Evolutionary conservation across 2,113 vertebrate genomes (phyloP).

Genomic region (Ornithorhynchus anatinus): DNA sequence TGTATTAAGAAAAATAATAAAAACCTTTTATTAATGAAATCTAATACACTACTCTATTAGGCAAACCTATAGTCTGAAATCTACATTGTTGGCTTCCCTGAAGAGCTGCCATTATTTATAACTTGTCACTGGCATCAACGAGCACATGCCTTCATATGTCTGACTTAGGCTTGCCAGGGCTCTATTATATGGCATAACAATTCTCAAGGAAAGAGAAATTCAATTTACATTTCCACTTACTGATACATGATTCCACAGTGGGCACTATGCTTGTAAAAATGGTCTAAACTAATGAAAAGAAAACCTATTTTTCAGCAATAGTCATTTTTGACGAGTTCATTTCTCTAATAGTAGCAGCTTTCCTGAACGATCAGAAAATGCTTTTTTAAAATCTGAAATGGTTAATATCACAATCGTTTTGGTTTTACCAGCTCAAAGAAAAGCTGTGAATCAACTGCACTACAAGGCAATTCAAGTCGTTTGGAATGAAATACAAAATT

Average conservation of each 20-base stretch:
- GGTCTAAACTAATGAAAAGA: conserved; percentile 37
- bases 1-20: conserved; percentile 8
- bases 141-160: conserved; percentile 22
- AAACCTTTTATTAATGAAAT: conserved; percentile 17
- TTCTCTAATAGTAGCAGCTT: conserved; percentile 16
- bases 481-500: neutral
- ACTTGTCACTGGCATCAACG: conserved; percentile 25
- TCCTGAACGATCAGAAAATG: neutral
- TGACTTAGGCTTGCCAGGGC: conserved; percentile 43
- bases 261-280: conserved; percentile 46
- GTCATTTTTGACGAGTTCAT: conserved; percentile 1
- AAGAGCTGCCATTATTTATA: conserved; percentile 37
- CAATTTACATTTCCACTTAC: conserved; percentile 55
- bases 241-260: conserved; percentile 47
- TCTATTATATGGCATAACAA: conserved; percentile 57
- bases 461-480: neutral
- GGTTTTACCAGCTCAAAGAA: too few relatives aligned
- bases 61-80: conserved; percentile 15
- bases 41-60: neutral
- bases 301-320: conserved; percentile 27
- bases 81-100: neutral
- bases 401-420: too few relatives aligned
- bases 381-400: neutral
- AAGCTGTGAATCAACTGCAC: too few relatives aligned
- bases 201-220: conserved; percentile 56